These are phyloP conservation scores for Thalassaphorura encarpata DNA, from an alignment of 1,140 invertebrate genomes.

Conservation along the genomic window DNA sequence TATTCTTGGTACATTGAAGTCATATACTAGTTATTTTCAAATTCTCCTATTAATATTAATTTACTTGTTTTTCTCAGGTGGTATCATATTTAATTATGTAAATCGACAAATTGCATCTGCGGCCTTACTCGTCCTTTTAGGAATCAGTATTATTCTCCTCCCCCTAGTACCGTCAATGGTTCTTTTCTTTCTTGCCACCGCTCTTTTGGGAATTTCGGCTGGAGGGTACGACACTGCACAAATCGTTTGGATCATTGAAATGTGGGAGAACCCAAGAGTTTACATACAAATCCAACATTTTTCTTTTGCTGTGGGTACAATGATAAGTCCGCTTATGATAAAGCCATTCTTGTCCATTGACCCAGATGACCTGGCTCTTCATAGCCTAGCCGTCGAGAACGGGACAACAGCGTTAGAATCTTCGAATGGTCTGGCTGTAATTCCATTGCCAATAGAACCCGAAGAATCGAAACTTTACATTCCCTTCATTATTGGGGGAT, in stretches of 20 bases:
- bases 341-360: conserved; percentile 3
- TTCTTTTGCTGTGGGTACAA: conserved; percentile 2
- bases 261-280: conserved; percentile 7
- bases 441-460: not conserved
- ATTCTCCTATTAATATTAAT: not conserved
- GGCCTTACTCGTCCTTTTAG: not conserved
- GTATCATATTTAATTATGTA: conserved; percentile 2
- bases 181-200: not conserved
- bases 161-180: not conserved
- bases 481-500: not conserved
- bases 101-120: not conserved
- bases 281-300: conserved; percentile 18
- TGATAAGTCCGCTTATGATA: not conserved
- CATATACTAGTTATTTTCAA: not conserved
- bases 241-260: conserved; percentile 22
- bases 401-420: not conserved
- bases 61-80: not conserved
- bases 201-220: not conserved
- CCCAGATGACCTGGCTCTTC: not conserved
- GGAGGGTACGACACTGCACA: conserved; percentile 15
- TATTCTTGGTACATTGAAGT: not conserved
- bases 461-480: not conserved
- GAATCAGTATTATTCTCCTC: not conserved
- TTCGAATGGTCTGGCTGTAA: not conserved
- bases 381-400: not conserved